Evolutionary conservation across 2,113 vertebrate species (phyloP).

Genomic region (Silurus glanis): DNA sequence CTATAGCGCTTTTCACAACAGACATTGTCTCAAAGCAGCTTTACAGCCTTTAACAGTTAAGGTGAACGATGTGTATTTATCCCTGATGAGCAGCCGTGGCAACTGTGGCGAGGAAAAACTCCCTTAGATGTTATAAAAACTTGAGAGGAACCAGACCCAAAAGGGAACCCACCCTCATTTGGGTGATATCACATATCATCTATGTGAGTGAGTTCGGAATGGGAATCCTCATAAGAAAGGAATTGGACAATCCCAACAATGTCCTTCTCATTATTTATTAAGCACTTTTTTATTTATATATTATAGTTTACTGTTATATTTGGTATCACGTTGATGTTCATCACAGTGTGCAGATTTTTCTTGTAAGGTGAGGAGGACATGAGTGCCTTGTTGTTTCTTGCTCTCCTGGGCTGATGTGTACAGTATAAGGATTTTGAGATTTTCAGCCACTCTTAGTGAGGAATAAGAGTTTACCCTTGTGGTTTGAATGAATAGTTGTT

Average conservation of each 20-base stretch:
- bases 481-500: not conserved
- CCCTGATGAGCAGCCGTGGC: too few species aligned
- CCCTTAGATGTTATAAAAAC: too few species aligned
- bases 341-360: not conserved
- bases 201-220: not conserved
- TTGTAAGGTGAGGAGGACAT: not conserved
- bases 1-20: too few species aligned
- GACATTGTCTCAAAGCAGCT: too few species aligned
- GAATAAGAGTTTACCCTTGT: not conserved
- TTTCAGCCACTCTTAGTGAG: not conserved
- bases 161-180: too few species aligned
- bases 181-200: too few species aligned
- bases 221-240: slow-evolving; percentile 6
- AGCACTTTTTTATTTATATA: not conserved
- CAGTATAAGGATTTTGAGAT: not conserved
- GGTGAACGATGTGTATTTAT: too few species aligned
- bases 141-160: too few species aligned
- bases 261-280: not conserved
- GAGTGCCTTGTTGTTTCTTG: too few species aligned
- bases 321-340: slow-evolving; percentile 9
- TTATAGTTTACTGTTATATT: slow-evolving; percentile 5
- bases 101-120: too few species aligned
- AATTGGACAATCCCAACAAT: not conserved
- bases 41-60: too few species aligned
- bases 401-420: too few species aligned